Conservation (phyloP, 2,888 invertebrate species). For the Mesorhabditis sp. region DNA sequence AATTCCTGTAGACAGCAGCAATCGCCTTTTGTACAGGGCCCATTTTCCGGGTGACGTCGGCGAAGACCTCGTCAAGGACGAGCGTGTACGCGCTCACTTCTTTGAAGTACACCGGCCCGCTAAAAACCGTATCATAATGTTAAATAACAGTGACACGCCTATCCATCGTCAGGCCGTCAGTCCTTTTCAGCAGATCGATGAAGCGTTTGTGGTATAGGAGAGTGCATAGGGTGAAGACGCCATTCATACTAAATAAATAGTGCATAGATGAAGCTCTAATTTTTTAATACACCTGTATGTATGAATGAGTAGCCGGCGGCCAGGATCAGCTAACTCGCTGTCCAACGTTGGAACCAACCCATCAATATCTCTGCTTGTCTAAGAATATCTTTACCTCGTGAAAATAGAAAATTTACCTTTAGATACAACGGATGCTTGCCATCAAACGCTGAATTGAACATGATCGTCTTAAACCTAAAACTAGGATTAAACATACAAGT, state of each 20-base stretch:
- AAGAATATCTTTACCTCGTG: neutral
- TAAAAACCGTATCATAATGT: neutral
- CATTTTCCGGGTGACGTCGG: neutral
- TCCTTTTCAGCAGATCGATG: slow-evolving; percentile 1
- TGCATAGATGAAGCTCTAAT: neutral
- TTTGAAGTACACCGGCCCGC: slow-evolving; percentile 1
- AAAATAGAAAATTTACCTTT: neutral
- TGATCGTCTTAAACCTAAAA: neutral
- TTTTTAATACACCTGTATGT: neutral
- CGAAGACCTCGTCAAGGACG: neutral
- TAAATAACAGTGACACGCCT: neutral
- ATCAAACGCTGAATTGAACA: neutral
- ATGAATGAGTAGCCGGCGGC: neutral
- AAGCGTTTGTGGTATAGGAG: neutral
- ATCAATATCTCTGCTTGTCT: neutral
- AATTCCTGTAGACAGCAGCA: neutral
- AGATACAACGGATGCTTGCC: slow-evolving; percentile 2
- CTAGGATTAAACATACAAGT: neutral
- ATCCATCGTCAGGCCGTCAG: slow-evolving; percentile 5
- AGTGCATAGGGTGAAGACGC: neutral
- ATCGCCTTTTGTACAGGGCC: slow-evolving; percentile 3
- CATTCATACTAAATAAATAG: neutral
- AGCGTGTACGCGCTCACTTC: neutral
- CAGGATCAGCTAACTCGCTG: neutral
- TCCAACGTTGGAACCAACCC: neutral